phyloP scores from a whole-genome alignment of 2,797 vertebrate genomes.

The Novumbra hubbsi region DNA sequence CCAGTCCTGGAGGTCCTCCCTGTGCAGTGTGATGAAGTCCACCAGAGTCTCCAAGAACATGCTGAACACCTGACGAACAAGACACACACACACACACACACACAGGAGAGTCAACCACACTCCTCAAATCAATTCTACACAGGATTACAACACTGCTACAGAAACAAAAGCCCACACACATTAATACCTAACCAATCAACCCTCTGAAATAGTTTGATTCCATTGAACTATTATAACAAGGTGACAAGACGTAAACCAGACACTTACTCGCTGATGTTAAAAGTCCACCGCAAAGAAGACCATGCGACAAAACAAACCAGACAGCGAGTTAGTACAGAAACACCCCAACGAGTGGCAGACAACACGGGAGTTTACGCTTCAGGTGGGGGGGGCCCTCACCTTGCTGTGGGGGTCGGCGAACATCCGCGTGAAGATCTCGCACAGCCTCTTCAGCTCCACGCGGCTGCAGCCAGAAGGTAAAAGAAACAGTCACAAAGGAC shows the following conservation, averaged over 20 bases:
- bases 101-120: not conserved
- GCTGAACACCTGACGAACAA: constrained; percentile 80
- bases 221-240: not conserved
- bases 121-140: not conserved
- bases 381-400: constrained; percentile 66
- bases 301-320: constrained; percentile 83
- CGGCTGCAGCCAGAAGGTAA: constrained; percentile 75
- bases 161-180: not conserved
- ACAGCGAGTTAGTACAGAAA: constrained; percentile 47
- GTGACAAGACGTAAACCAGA: not conserved
- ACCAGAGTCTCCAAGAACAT: constrained; percentile 90
- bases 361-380: not conserved
- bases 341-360: not conserved
- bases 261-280: constrained; percentile 93
- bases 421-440: constrained; percentile 98
- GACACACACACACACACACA: constrained; percentile 3
- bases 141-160: not conserved
- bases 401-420: constrained; percentile 98
- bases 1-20: constrained; percentile 96
- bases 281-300: constrained; percentile 76
- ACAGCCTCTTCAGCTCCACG: constrained; percentile 93
- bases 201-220: not conserved
- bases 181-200: not conserved
- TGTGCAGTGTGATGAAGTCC: constrained; percentile 88
- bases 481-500: not conserved